Evolutionary conservation across 2,888 invertebrate genomes (phyloP).

Genomic region (Diaphora mendica): DNA sequence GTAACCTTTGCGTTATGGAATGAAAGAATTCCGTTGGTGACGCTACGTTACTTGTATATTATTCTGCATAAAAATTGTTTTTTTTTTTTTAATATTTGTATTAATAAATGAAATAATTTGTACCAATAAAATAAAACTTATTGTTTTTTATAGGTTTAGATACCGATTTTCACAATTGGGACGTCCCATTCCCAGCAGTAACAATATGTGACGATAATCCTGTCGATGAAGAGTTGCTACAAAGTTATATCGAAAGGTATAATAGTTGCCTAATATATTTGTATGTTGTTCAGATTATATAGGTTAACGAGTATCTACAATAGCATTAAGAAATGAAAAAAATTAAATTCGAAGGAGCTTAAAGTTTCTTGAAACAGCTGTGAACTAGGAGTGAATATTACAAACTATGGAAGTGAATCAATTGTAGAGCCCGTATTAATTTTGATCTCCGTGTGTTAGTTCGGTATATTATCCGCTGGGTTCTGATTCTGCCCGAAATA

Average conservation of each 20-base stretch:
- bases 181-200: conserved; percentile 91
- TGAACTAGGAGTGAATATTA: not conserved
- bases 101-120: too few species aligned
- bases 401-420: not conserved
- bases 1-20: too few species aligned
- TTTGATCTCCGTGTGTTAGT: not conserved
- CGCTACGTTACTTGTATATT: not conserved
- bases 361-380: not conserved
- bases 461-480: not conserved
- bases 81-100: too few species aligned
- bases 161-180: conserved; percentile 93
- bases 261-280: conserved; percentile 6
- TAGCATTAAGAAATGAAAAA: not conserved
- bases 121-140: not conserved
- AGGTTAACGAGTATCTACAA: not conserved
- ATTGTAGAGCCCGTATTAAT: not conserved
- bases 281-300: too few species aligned
- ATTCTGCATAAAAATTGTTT: too few species aligned
- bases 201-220: conserved; percentile 88
- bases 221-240: conserved; percentile 80
- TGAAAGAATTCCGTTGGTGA: too few species aligned
- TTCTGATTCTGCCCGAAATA: not conserved
- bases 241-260: conserved; percentile 78
- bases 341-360: too few species aligned
- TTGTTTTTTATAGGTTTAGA: conserved; percentile 85